Conservation (phyloP, 2,113 vertebrate genomes). For the Chitala chitala region DNA sequence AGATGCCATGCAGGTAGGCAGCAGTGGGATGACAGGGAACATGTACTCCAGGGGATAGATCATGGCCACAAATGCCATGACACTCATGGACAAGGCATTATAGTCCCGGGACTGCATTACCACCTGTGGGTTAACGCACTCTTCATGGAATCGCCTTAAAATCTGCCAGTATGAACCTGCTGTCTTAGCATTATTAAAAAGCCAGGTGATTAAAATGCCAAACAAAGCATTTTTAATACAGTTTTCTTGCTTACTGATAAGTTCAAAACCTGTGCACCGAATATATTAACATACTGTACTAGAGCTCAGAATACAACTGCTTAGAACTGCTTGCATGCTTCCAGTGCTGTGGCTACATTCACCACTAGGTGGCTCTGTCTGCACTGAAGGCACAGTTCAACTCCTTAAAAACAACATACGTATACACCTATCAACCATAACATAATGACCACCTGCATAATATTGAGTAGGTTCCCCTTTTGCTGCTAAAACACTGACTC, state of each 20-base stretch:
- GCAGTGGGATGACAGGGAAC: slow-evolving; percentile 95
- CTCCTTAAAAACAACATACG: not conserved
- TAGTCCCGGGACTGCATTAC: slow-evolving; percentile 95
- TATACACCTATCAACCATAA: too few relatives aligned
- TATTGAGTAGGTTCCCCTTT: too few relatives aligned
- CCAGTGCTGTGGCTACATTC: not conserved
- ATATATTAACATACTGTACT: too few relatives aligned
- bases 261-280: too few relatives aligned
- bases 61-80: slow-evolving; percentile 98
- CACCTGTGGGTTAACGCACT: slow-evolving; percentile 78
- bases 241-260: too few relatives aligned
- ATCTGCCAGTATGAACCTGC: not conserved
- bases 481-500: too few relatives aligned
- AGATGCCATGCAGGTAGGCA: slow-evolving; percentile 97
- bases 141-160: not conserved
- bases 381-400: not conserved
- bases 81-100: slow-evolving; percentile 96
- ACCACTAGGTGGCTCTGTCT: not conserved
- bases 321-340: not conserved
- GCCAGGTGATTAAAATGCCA: not conserved
- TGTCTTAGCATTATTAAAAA: not conserved
- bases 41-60: slow-evolving; percentile 97
- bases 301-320: not conserved
- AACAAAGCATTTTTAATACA: not conserved
- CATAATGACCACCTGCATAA: too few relatives aligned